Percentiles rank a stretch among this genome's conserved stretches.
phyloP scores from a whole-genome alignment of 2,888 invertebrate genomes.

The Zonitis immaculata region DNA sequence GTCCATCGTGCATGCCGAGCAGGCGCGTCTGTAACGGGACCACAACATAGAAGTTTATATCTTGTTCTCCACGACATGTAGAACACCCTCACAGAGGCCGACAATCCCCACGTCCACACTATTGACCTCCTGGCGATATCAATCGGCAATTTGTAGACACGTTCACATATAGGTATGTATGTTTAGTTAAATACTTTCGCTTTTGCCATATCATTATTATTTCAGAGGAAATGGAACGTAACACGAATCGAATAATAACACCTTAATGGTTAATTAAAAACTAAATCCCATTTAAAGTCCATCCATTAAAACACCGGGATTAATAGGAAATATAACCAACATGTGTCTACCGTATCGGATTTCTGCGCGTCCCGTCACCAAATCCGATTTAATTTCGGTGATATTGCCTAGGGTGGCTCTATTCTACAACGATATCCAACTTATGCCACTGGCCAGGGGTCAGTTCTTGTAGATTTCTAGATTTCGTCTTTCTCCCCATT shows the following conservation, averaged over 20 bases:
- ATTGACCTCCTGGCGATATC: conserved; percentile 13
- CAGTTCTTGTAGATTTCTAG: conserved; percentile 29
- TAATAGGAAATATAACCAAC: conserved; percentile 41
- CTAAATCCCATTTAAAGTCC: conserved; percentile 46
- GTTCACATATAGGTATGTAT: neutral
- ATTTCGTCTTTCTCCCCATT: conserved; percentile 13
- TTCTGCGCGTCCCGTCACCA: conserved; percentile 41
- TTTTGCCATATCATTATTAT: no score
- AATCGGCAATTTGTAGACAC: conserved; percentile 1
- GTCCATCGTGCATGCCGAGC: conserved; percentile 37
- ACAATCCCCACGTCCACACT: conserved; percentile 11
- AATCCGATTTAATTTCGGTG: conserved; percentile 45
- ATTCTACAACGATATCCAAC: conserved; percentile 8
- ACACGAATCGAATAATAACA: neutral
- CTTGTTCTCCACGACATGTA: conserved; percentile 19
- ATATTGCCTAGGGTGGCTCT: conserved; percentile 36
- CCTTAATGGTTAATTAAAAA: conserved; percentile 47
- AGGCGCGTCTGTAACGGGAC: conserved; percentile 35
- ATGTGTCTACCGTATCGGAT: conserved; percentile 33
- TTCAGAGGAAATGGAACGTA: no score
- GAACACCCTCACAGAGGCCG: conserved; percentile 10
- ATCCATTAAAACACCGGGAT: conserved; percentile 47
- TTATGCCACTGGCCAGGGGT: conserved; percentile 29
- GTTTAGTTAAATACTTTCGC: neutral
- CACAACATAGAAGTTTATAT: conserved; percentile 21